These are phyloP conservation scores for Cephus pulcher DNA, from an alignment of 2,888 invertebrate species.

Conservation along the genomic window DNA sequence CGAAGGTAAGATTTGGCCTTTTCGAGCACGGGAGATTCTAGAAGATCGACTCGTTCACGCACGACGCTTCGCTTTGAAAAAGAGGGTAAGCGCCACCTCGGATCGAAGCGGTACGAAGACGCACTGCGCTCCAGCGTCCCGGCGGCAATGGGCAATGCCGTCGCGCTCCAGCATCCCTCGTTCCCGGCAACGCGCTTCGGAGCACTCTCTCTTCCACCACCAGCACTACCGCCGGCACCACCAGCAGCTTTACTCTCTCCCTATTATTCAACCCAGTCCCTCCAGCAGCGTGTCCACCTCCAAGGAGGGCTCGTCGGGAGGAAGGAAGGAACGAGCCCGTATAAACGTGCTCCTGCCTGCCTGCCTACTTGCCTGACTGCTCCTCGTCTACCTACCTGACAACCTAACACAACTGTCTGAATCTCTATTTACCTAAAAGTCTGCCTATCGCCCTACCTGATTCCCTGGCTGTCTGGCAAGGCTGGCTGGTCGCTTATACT, in stretches of 20 bases:
- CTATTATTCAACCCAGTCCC: slow-evolving; percentile 6
- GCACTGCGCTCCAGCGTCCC: slow-evolving; percentile 1
- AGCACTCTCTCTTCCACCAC: slow-evolving; percentile 10
- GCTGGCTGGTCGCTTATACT: too few species aligned
- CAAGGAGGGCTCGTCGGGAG: slow-evolving; percentile 9
- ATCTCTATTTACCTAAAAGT: slow-evolving; percentile 5
- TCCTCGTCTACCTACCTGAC: slow-evolving; percentile 9
- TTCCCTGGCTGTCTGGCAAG: neutral
- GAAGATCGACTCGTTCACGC: neutral
- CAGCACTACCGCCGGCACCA: neutral
- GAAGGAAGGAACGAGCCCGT: neutral
- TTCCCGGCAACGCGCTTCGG: slow-evolving; percentile 11
- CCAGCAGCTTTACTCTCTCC: slow-evolving; percentile 8
- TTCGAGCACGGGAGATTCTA: too few species aligned
- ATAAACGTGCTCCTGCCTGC: slow-evolving; percentile 25
- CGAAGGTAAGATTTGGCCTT: too few species aligned
- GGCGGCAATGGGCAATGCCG: slow-evolving; percentile 18
- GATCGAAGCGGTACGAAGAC: slow-evolving; percentile 29
- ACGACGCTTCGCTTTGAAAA: neutral
- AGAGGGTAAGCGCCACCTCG: slow-evolving; percentile 26
- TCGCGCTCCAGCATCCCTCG: slow-evolving; percentile 1
- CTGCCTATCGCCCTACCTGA: slow-evolving; percentile 40
- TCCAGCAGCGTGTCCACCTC: neutral
- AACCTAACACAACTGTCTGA: neutral
- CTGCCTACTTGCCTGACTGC: slow-evolving; percentile 40